These are phyloP conservation scores for Pandemis cinnamomeana DNA, from an alignment of 2,888 invertebrate genomes.

Conservation along the genomic window DNA sequence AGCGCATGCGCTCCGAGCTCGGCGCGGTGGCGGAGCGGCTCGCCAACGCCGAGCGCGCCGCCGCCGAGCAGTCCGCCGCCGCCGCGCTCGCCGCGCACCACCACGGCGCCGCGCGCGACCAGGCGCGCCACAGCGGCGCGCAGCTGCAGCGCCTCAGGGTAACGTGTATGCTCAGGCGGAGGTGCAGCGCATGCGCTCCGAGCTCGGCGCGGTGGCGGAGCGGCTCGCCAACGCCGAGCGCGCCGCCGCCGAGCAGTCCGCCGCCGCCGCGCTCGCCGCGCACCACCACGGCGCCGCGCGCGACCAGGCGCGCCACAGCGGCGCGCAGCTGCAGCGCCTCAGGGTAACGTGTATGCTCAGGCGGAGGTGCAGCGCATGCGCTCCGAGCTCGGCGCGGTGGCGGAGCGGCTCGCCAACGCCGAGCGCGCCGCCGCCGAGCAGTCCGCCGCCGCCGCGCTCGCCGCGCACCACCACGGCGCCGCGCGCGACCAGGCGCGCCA, in stretches of 20 bases:
- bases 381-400: slow-evolving; percentile 61
- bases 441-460: slow-evolving; percentile 55
- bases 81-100: slow-evolving; percentile 54
- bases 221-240: slow-evolving; percentile 61
- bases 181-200: slow-evolving; percentile 59
- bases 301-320: slow-evolving; percentile 61
- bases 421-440: slow-evolving; percentile 60
- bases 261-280: slow-evolving; percentile 55
- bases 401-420: slow-evolving; percentile 55
- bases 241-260: slow-evolving; percentile 55
- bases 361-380: slow-evolving; percentile 62
- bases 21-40: slow-evolving; percentile 59
- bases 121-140: slow-evolving; percentile 57
- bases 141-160: slow-evolving; percentile 59
- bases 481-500: slow-evolving; percentile 62
- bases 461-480: slow-evolving; percentile 57
- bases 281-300: slow-evolving; percentile 60
- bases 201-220: slow-evolving; percentile 60
- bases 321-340: slow-evolving; percentile 62
- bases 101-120: slow-evolving; percentile 64
- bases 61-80: slow-evolving; percentile 57
- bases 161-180: slow-evolving; percentile 56
- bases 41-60: slow-evolving; percentile 57
- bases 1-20: slow-evolving; percentile 64
- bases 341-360: slow-evolving; percentile 49